Conservation (phyloP, 2,797 vertebrate species). For the Macropodus opercularis region DNA sequence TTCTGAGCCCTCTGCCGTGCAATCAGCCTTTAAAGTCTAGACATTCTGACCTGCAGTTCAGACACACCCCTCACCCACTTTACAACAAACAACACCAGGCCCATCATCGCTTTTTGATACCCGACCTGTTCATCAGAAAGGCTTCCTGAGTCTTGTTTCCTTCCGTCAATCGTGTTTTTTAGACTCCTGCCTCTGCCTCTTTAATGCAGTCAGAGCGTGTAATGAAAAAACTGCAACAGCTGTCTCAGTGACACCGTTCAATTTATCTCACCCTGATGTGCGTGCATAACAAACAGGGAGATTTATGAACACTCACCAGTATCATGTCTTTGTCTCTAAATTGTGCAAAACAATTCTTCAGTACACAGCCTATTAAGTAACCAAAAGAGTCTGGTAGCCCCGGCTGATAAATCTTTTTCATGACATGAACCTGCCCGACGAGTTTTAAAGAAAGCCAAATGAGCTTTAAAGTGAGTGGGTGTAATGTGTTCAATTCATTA, state of each 20-base stretch:
- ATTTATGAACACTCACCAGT: not conserved
- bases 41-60: not conserved
- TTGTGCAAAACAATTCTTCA: not conserved
- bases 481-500: not conserved
- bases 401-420: not conserved
- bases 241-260: not conserved
- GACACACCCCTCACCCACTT: not conserved
- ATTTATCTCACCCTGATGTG: not conserved
- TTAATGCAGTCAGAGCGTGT: no score
- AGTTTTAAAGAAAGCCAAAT: not conserved
- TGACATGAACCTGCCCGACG: constrained; percentile 6
- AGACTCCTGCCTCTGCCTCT: not conserved
- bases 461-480: no score
- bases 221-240: not conserved
- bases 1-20: constrained; percentile 1
- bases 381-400: not conserved
- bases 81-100: not conserved
- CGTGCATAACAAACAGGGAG: not conserved
- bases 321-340: no score
- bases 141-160: not conserved
- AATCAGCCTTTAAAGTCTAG: constrained; percentile 23
- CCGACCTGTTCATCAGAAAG: not conserved
- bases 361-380: not conserved
- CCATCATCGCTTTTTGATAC: not conserved
- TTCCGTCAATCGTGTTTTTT: not conserved